phyloP scores from a whole-genome alignment of 2,113 vertebrate genomes.

The Neomonachus schauinslandi region DNA sequence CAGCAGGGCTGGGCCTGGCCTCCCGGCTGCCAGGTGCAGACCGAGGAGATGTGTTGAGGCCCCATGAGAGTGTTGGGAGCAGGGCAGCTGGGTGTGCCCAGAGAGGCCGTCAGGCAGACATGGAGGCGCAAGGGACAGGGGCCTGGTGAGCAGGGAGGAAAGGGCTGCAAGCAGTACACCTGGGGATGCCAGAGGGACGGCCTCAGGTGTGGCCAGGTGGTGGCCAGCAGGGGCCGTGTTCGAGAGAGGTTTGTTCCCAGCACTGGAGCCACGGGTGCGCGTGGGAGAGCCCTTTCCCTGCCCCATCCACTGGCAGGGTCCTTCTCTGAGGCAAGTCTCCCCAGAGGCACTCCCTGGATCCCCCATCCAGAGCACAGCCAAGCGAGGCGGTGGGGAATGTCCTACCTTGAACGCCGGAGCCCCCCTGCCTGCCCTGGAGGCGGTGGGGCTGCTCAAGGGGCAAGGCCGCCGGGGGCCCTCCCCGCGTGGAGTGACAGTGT shows the following conservation, averaged over 20 bases:
- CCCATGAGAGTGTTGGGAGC: too few species aligned
- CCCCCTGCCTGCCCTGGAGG: neutral
- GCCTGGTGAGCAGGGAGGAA: neutral
- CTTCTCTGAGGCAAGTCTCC: neutral
- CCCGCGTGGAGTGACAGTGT: neutral
- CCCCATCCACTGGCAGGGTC: neutral
- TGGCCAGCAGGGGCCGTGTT: neutral
- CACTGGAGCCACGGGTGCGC: neutral
- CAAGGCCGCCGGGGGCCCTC: neutral
- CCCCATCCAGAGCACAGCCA: neutral
- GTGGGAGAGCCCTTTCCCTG: neutral
- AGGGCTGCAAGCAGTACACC: neutral
- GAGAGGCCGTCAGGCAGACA: too few species aligned
- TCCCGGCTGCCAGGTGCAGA: too few species aligned
- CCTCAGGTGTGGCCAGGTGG: neutral
- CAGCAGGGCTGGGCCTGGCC: too few species aligned
- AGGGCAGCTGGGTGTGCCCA: neutral
- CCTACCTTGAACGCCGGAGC: neutral
- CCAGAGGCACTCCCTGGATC: neutral
- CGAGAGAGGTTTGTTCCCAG: neutral
- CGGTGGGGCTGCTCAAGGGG: neutral
- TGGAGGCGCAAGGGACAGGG: neutral
- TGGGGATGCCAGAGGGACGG: too few species aligned
- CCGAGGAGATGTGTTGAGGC: too few species aligned
- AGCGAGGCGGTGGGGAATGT: neutral